These are phyloP conservation scores for Chauna torquata DNA, from an alignment of 2,113 vertebrate genomes.

Conservation along the genomic window DNA sequence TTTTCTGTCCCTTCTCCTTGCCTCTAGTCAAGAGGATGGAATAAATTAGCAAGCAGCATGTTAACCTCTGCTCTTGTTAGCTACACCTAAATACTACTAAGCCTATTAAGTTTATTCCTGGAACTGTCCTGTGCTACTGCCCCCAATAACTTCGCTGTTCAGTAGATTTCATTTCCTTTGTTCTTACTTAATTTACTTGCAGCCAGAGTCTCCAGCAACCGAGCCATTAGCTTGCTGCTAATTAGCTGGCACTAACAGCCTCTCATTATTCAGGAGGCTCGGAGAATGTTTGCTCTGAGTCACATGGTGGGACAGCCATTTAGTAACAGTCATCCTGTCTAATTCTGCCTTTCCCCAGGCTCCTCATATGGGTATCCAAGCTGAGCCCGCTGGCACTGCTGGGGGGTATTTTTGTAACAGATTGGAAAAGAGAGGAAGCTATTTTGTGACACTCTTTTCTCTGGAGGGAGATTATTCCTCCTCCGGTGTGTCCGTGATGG, in stretches of 20 bases:
- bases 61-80: neutral
- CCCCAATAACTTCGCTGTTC: constrained; percentile 13
- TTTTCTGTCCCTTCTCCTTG: neutral
- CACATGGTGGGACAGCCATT: neutral
- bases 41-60: constrained; percentile 29
- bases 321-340: neutral
- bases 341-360: neutral
- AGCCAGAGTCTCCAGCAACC: neutral
- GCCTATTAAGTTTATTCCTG: constrained; percentile 64
- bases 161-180: constrained; percentile 51
- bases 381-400: neutral
- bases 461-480: neutral
- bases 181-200: constrained; percentile 54
- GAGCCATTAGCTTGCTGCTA: constrained; percentile 32
- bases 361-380: neutral
- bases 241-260: constrained; percentile 56
- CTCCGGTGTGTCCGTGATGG: rapidly evolving
- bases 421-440: neutral
- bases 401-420: neutral
- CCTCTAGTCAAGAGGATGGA: neutral
- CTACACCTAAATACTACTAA: constrained; percentile 20
- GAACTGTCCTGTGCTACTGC: constrained; percentile 23
- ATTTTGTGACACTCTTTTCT: neutral
- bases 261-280: neutral
- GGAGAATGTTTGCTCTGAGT: neutral